A percentile compares a stretch with the other conserved stretches of the same genome.
Conservation (phyloP, 2,888 invertebrate genomes). For the Auanema sp. region DNA sequence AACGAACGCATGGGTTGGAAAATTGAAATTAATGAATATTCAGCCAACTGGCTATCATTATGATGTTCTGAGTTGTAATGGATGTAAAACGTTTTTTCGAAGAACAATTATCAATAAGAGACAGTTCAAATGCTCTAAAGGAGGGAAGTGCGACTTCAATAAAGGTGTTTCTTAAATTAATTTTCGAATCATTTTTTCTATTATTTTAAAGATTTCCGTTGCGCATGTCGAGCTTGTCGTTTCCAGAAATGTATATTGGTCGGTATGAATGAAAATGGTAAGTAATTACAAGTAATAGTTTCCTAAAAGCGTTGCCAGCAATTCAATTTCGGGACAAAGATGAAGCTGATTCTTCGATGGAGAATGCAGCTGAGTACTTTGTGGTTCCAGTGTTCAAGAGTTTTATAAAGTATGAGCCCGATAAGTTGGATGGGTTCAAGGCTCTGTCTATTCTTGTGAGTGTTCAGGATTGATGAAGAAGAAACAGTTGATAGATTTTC, state of each 20-base stretch:
- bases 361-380: too few relatives aligned
- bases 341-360: too few relatives aligned
- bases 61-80: conserved; percentile 49
- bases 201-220: conserved; percentile 46
- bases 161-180: conserved; percentile 31
- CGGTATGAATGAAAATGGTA: conserved; percentile 43
- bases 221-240: conserved; percentile 48
- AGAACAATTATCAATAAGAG: conserved; percentile 43
- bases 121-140: conserved; percentile 38
- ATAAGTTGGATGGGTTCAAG: too few relatives aligned
- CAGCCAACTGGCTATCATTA: conserved; percentile 54
- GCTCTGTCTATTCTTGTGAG: too few relatives aligned
- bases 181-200: background rate
- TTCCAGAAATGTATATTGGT: conserved; percentile 44
- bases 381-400: too few relatives aligned
- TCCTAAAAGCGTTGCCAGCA: too few relatives aligned
- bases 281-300: too few relatives aligned
- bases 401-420: too few relatives aligned
- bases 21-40: conserved; percentile 11
- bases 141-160: conserved; percentile 44
- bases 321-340: too few relatives aligned
- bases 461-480: too few relatives aligned
- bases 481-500: too few relatives aligned
- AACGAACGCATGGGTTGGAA: background rate
- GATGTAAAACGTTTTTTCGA: conserved; percentile 52